A percentile compares a stretch with the other conserved stretches of the same genome.
phyloP scores from a whole-genome alignment of 2,888 invertebrate genomes.

The Mesorhabditis sp. region DNA sequence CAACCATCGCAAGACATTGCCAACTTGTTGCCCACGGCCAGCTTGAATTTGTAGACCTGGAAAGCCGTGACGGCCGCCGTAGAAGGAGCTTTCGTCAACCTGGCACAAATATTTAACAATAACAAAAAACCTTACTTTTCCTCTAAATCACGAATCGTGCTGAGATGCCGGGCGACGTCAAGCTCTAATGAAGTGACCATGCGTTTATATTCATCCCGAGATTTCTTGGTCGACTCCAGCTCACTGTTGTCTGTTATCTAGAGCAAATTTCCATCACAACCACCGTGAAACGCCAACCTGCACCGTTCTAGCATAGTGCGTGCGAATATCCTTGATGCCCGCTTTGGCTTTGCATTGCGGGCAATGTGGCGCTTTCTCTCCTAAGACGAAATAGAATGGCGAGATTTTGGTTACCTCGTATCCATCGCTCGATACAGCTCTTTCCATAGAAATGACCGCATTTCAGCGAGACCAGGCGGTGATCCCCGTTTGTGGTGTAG shows the following conservation, averaged over 20 bases:
- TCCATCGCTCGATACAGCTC: conserved; percentile 61
- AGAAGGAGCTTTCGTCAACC: not conserved
- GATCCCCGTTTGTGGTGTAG: conserved; percentile 74
- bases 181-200: not conserved
- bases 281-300: conserved; percentile 11
- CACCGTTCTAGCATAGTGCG: conserved; percentile 43
- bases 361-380: conserved; percentile 51
- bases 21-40: not conserved
- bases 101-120: not conserved
- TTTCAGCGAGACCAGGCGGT: conserved; percentile 78
- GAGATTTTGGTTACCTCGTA: conserved; percentile 34
- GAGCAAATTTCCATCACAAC: not conserved
- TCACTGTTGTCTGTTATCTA: not conserved
- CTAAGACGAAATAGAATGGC: not conserved
- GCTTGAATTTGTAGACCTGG: not conserved
- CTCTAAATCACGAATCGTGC: not conserved
- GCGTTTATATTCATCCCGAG: not conserved
- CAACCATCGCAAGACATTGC: not conserved
- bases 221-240: not conserved
- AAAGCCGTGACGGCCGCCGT: not conserved
- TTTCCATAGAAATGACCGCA: conserved; percentile 89
- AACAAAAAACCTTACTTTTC: not conserved
- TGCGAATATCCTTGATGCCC: conserved; percentile 57
- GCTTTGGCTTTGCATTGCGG: conserved; percentile 61
- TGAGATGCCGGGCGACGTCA: conserved; percentile 4